Conservation (phyloP, 37 sponge, comb jelly and placozoan genomes). For the Eunapius fragilis region DNA sequence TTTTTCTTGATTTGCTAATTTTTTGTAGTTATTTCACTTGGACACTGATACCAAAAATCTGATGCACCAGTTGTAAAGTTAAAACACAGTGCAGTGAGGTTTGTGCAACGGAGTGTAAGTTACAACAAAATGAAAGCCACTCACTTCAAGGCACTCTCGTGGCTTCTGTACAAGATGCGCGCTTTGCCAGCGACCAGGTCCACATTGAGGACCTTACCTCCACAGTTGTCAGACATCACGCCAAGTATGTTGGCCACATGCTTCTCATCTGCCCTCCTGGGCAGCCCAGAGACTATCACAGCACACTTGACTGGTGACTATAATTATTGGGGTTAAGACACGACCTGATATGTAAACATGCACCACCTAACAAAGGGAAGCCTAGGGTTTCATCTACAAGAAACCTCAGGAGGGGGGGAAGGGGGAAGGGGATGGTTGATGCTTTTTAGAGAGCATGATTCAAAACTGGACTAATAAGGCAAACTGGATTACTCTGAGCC, state of each 20-base stretch:
- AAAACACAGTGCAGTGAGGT: not conserved
- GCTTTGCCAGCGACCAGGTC: constrained; percentile 45
- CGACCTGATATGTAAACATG: no score
- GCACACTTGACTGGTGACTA: not conserved
- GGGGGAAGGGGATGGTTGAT: no score
- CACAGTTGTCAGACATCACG: constrained; percentile 82
- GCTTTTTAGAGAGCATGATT: no score
- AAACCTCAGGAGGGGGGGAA: no score
- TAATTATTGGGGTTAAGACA: not conserved
- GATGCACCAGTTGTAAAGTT: not conserved
- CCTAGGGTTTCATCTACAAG: no score
- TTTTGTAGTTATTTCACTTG: no score
- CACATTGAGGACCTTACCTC: constrained; percentile 70
- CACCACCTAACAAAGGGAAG: no score
- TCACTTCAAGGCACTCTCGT: constrained; percentile 74
- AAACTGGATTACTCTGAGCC: no score
- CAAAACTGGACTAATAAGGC: no score
- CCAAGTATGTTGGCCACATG: constrained; percentile 49
- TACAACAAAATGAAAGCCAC: not conserved
- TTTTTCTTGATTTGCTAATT: no score
- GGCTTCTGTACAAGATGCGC: constrained; percentile 53
- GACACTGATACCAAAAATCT: no score
- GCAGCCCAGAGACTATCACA: constrained; percentile 41
- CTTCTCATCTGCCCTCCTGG: not conserved
- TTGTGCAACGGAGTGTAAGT: no score